Base-by-base conservation (phyloP, 1,140 invertebrate genomes). In the Spodoptera frugiperda region DNA sequence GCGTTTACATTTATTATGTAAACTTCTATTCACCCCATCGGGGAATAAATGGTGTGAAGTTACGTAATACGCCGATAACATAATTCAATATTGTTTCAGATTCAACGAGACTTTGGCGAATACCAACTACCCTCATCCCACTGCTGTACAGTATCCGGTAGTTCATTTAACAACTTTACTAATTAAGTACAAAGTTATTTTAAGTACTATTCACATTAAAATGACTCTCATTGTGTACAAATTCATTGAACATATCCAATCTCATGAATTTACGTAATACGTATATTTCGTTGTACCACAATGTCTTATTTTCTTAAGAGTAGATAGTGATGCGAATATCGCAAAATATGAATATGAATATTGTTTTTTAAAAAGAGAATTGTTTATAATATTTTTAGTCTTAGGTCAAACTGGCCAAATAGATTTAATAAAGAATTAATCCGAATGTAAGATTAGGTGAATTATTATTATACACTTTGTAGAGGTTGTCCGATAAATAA, bases 201-300 rank as follows among this genome's bases (percentile, higher is more conserved):
- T 81, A 81, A 78, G 76, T 68, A 70, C 17, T 63, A 15, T 61
- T 63, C 25, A n/a, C 10, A 15, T 59, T 21, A 17, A 74, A 74
- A 55, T 70, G n/a, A 53, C 19, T 25, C 70, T 83, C 80, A 83
- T 81, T 78, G 76, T 84, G 80, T 86, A 86, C 82, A 84, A 82
- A 82, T 54, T 80, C 79, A 84, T 82, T 57, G 51, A 79, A 84
- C 82, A 84, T 86, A 86, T 86, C 84, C 75, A 79, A 82, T 46
- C 25, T 17, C 51, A 72, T 77, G 49, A 82, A 82, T 79, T 81
- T 79, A 74, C 61, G 33, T 39, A 39, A 39, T 39, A 39, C 33
- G 33, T 39, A 39, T 57, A 65, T 65, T 77, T 79, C 14, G n/a
- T 57, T 73, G 12, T 49, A 49, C 14, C 12, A 51, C 21, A 39